phyloP scores from a whole-genome alignment of 2,113 vertebrate species.

The Chloropsis cyanopogon region DNA sequence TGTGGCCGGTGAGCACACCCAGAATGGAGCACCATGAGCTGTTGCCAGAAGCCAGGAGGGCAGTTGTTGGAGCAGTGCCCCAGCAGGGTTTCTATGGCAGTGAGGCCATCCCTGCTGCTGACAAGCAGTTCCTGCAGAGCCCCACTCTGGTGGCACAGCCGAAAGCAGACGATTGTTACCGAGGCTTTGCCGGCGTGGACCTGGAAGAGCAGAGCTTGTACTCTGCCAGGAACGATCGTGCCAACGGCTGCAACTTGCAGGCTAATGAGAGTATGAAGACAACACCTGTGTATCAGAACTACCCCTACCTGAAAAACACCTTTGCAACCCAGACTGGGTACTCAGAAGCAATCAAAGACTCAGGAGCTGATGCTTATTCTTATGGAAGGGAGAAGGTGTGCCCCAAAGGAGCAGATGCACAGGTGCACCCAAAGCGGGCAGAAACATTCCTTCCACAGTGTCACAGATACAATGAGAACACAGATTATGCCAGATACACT shows the following conservation, averaged over 20 bases:
- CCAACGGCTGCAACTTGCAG: constrained; percentile 64
- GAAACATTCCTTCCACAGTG: constrained; percentile 68
- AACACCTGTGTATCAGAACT: constrained; percentile 59
- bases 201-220: constrained; percentile 74
- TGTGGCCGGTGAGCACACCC: constrained; percentile 78
- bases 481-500: constrained; percentile 66
- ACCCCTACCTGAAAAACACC: constrained; percentile 66
- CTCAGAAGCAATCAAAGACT: constrained; percentile 70
- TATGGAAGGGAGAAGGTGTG: constrained; percentile 71
- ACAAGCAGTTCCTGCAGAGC: constrained; percentile 65
- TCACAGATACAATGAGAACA: constrained; percentile 64
- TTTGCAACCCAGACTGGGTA: constrained; percentile 58
- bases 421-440: constrained; percentile 64
- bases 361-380: constrained; percentile 54
- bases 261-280: constrained; percentile 63
- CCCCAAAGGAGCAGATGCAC: constrained; percentile 68
- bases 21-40: constrained; percentile 76
- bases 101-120: constrained; percentile 68
- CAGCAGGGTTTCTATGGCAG: constrained; percentile 69
- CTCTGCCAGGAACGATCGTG: constrained; percentile 60
- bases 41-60: constrained; percentile 75
- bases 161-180: constrained; percentile 72
- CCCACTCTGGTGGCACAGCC: constrained; percentile 58
- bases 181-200: constrained; percentile 47
- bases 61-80: constrained; percentile 62